phyloP scores from a whole-genome alignment of 2,113 vertebrate genomes.

The Panurus biarmicus region DNA sequence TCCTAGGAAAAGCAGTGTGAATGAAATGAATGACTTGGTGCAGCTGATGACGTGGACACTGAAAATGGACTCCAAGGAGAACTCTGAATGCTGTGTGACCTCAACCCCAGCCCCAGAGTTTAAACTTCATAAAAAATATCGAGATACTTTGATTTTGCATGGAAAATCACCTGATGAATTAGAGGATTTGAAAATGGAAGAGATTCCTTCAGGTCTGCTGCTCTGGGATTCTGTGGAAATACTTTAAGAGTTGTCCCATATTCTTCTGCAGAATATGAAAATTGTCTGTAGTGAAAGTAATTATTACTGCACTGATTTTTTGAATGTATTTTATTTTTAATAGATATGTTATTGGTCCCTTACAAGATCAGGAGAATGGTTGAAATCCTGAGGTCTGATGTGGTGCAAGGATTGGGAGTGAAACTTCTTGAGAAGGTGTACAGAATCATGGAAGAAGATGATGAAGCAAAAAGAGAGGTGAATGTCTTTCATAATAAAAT shows the following conservation, averaged over 20 bases:
- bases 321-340: background rate
- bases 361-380: constrained; percentile 88
- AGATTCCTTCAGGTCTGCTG: constrained; percentile 78
- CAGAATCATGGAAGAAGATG: constrained; percentile 89
- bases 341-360: constrained; percentile 76
- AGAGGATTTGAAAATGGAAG: constrained; percentile 72
- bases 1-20: constrained; percentile 75
- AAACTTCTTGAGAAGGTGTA: constrained; percentile 86
- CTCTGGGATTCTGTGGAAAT: background rate
- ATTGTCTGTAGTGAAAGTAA: background rate
- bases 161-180: constrained; percentile 78
- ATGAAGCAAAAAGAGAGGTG: constrained; percentile 87
- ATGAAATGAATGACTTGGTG: constrained; percentile 90
- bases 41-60: constrained; percentile 92
- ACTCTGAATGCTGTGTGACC: constrained; percentile 47
- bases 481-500: background rate
- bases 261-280: background rate
- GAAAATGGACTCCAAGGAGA: constrained; percentile 77
- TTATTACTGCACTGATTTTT: background rate
- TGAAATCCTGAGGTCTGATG: constrained; percentile 86
- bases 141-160: constrained; percentile 89
- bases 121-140: constrained; percentile 83
- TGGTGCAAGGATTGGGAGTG: constrained; percentile 86
- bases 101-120: constrained; percentile 74
- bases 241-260: rapidly evolving